A percentile compares a stretch with the other conserved stretches of the same genome.
Evolutionary conservation across 2,888 invertebrate genomes (phyloP).

Genomic region (Caenorhabditis sp.): DNA sequence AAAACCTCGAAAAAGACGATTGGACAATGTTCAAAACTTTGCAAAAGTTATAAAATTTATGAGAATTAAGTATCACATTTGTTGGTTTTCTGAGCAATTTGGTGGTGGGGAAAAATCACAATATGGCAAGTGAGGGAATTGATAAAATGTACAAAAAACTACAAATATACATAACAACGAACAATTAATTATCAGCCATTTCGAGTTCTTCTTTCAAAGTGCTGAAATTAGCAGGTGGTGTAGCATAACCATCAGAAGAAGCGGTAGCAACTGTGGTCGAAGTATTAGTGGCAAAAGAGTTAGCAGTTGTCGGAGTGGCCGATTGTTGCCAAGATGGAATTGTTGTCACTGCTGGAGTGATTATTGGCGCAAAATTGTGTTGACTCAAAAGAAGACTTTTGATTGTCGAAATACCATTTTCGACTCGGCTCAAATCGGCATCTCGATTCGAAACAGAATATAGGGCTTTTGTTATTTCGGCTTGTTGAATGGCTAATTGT

Average conservation of each 20-base stretch:
- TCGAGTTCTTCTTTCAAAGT: constrained; percentile 2
- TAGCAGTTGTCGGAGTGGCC: not conserved
- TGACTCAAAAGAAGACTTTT: constrained; percentile 58
- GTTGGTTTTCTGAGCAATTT: not conserved
- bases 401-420: constrained; percentile 53
- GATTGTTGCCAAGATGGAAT: constrained; percentile 54
- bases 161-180: not conserved
- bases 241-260: constrained; percentile 28
- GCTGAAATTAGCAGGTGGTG: constrained; percentile 46
- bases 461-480: constrained; percentile 58
- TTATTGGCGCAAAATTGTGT: constrained; percentile 64
- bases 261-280: constrained; percentile 6
- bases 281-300: constrained; percentile 18
- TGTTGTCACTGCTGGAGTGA: constrained; percentile 34
- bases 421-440: constrained; percentile 48
- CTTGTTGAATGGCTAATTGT: constrained; percentile 48
- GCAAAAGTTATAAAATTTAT: too few relatives aligned
- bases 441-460: constrained; percentile 49
- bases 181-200: not conserved
- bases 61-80: not conserved
- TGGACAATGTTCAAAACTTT: too few relatives aligned
- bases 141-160: not conserved
- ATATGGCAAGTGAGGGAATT: not conserved
- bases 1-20: too few relatives aligned
- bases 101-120: not conserved